Base-by-base conservation (phyloP, 2,113 vertebrate genomes). In the Cyanistes caeruleus region DNA sequence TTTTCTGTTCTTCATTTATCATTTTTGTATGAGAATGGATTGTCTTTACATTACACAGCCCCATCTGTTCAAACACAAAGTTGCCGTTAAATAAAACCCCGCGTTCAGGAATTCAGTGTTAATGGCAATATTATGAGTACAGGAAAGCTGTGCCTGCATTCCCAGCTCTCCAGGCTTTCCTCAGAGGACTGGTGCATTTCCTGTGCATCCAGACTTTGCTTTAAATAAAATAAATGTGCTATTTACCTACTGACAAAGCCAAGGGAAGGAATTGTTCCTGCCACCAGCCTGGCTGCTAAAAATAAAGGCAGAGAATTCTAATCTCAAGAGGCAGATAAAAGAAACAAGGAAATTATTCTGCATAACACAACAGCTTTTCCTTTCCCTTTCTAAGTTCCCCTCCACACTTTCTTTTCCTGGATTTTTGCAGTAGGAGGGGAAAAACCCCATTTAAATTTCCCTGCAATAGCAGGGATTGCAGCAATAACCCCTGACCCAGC, bases 231-330 rank as follows among this genome's bases (percentile, higher is more conserved):
- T 33, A n/a, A 56, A 87, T 81, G 22, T 15, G 39, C 15, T 91
- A 53, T 79, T 97, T 84, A 95, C 51, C 58, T 96, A 88, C 74
- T 85, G 92, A 56, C 76, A 91, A 73, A 65, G 35, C 6, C 15
- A 79, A 91, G 73, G 31, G 78, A 95, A 67, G 77, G 76, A 74
- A 37, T 74, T 55, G 10, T 68, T 30, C 37, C 87, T 73, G 80
- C 78, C 86, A 76, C 70, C 69, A 74, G 76, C 85, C 53, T 80
- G 76, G 91, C 92, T 95, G 52, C 84, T 90, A 95, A 96, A 90
- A 49, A 69, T 41, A 58, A 87, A 93, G 73, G 62, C 83, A 92
- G 76, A 87, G 67, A 74, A 74, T 72, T 74, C 52, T 22, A 85
- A 93, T 79, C 89, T 67, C 85, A 80, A 41, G 96, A 95, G 88